A percentile compares a stretch with the other conserved stretches of the same genome.
phyloP scores from a whole-genome alignment of 2,797 vertebrate genomes.

The Onychomys leucogaster region DNA sequence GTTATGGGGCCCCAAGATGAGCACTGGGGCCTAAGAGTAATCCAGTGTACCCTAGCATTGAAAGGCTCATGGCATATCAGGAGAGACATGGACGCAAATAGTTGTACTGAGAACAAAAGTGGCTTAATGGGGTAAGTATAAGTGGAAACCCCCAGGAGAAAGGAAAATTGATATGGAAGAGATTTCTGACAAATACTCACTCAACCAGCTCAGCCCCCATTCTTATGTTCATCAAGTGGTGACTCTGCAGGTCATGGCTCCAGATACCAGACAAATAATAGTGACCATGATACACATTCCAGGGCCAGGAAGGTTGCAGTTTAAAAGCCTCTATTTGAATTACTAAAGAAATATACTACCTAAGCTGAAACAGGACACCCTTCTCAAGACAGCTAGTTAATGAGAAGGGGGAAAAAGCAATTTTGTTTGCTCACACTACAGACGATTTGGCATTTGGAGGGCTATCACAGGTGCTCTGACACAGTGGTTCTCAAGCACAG shows the following conservation, averaged over 20 bases:
- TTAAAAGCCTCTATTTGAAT: constrained; percentile 11
- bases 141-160: constrained; percentile 7
- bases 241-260: not conserved
- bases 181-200: not conserved
- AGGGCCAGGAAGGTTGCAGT: not conserved
- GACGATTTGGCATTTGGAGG: not conserved
- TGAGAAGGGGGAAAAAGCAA: not conserved
- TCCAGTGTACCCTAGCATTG: not conserved
- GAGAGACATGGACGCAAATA: not conserved
- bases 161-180: not conserved
- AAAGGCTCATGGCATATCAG: not conserved
- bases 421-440: not conserved
- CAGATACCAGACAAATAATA: not conserved
- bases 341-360: not conserved
- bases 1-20: not conserved
- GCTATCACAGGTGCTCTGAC: not conserved
- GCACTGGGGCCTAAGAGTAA: not conserved
- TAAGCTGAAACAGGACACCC: not conserved
- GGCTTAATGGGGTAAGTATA: not conserved
- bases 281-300: not conserved
- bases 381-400: constrained; percentile 4
- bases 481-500: not conserved
- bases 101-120: not conserved
- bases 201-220: not conserved
- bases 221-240: not conserved